Evolutionary conservation across 2,113 vertebrate genomes (phyloP).

Genomic region (Lepidothrix coronata): DNA sequence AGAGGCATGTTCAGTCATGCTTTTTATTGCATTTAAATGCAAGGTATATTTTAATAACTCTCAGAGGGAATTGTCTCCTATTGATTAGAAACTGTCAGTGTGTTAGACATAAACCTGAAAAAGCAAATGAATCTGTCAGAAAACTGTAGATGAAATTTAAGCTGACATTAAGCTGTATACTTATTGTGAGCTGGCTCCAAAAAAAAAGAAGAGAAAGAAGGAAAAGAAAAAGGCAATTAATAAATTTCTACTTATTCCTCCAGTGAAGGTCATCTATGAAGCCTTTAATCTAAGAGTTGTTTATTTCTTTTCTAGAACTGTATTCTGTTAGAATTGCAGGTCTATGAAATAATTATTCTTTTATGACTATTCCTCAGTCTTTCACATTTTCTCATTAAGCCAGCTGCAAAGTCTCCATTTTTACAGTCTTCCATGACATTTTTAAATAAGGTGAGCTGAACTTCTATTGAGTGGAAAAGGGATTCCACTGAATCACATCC

Average conservation of each 20-base stretch:
- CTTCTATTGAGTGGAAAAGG: not conserved
- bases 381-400: slow-evolving; percentile 69
- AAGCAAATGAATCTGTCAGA: slow-evolving; percentile 65
- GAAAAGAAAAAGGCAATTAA: slow-evolving; percentile 22
- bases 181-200: slow-evolving; percentile 6
- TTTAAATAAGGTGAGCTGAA: slow-evolving; percentile 38
- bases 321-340: slow-evolving; percentile 64
- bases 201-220: not conserved
- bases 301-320: slow-evolving; percentile 64
- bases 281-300: slow-evolving; percentile 64
- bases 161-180: slow-evolving; percentile 60
- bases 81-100: slow-evolving; percentile 75
- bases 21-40: slow-evolving; percentile 78
- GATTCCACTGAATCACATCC: not conserved
- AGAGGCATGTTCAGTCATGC: slow-evolving; percentile 74
- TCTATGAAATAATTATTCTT: slow-evolving; percentile 67
- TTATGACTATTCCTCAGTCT: slow-evolving; percentile 53
- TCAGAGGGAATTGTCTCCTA: slow-evolving; percentile 70
- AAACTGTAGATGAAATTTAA: slow-evolving; percentile 72
- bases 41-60: slow-evolving; percentile 77
- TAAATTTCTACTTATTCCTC: slow-evolving; percentile 64
- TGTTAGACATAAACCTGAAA: slow-evolving; percentile 74
- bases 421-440: slow-evolving; percentile 29
- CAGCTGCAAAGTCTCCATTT: slow-evolving; percentile 62
- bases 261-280: slow-evolving; percentile 42